These are phyloP conservation scores for Drosophila insularis DNA, from an alignment of 1,140 invertebrate species.

Conservation along the genomic window DNA sequence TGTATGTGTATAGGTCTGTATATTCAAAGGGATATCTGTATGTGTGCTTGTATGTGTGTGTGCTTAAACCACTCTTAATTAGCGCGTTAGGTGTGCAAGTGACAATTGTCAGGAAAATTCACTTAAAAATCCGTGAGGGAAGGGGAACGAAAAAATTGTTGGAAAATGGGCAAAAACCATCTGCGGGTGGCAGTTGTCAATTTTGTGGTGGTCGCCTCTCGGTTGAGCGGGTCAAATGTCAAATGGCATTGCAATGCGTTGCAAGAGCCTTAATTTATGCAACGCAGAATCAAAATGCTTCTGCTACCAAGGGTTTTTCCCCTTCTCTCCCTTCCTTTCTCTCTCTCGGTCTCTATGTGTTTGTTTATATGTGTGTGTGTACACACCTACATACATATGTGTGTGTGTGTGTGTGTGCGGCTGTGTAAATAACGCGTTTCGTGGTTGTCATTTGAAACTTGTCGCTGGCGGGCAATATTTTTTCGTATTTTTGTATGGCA, in stretches of 20 bases:
- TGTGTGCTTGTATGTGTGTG: neutral
- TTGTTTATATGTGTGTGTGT: constrained; percentile 5
- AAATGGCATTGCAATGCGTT: constrained; percentile 51
- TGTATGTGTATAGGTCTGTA: neutral
- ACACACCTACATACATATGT: neutral
- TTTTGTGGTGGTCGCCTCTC: constrained; percentile 42
- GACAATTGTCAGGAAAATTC: constrained; percentile 51
- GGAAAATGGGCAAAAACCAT: constrained; percentile 48
- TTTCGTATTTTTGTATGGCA: constrained; percentile 49
- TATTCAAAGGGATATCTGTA: neutral
- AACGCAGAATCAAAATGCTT: constrained; percentile 36
- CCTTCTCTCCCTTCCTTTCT: neutral
- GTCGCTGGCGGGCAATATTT: constrained; percentile 31
- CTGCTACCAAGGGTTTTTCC: neutral
- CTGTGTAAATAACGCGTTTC: constrained; percentile 65
- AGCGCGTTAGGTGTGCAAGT: constrained; percentile 37
- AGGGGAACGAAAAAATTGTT: constrained; percentile 8
- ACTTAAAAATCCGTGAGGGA: constrained; percentile 27
- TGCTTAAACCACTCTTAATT: constrained; percentile 43
- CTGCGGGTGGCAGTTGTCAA: constrained; percentile 57
- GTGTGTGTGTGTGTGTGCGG: constrained; percentile 7
- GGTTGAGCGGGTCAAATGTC: constrained; percentile 55
- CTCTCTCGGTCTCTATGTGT: constrained; percentile 15
- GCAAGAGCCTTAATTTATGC: constrained; percentile 62
- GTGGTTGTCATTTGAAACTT: constrained; percentile 42